phyloP scores from a whole-genome alignment of 2,888 invertebrate species.

The Dromius quadrimaculatus region DNA sequence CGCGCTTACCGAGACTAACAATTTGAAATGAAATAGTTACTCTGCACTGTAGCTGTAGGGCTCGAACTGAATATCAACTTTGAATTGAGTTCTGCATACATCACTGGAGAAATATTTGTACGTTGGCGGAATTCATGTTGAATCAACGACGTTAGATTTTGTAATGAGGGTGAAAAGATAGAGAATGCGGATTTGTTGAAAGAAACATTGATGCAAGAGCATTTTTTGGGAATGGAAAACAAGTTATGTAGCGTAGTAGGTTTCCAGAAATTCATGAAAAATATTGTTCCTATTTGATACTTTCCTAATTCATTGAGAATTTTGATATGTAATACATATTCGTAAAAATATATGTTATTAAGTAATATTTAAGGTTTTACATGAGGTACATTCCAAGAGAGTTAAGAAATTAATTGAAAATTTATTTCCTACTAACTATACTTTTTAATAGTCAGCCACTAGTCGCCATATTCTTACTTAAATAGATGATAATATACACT shows the following conservation, averaged over 20 bases:
- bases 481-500: no score
- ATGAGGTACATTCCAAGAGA: no score
- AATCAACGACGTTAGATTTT: constrained; percentile 19
- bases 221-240: background rate
- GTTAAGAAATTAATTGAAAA: no score
- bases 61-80: constrained; percentile 53
- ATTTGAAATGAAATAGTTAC: constrained; percentile 51
- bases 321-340: no score
- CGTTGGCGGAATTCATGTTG: constrained; percentile 16
- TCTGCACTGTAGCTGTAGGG: no score
- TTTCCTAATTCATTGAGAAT: background rate
- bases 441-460: no score
- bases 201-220: background rate
- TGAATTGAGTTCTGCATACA: constrained; percentile 48
- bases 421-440: no score
- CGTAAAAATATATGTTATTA: no score
- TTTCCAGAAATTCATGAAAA: background rate
- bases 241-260: no score
- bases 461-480: no score
- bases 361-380: no score
- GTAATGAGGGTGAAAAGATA: background rate
- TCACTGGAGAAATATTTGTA: constrained; percentile 24
- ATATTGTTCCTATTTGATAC: background rate
- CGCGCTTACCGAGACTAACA: constrained; percentile 37
- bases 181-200: background rate